phyloP scores from a whole-genome alignment of 2,797 vertebrate genomes.

The Fratercula arctica region DNA sequence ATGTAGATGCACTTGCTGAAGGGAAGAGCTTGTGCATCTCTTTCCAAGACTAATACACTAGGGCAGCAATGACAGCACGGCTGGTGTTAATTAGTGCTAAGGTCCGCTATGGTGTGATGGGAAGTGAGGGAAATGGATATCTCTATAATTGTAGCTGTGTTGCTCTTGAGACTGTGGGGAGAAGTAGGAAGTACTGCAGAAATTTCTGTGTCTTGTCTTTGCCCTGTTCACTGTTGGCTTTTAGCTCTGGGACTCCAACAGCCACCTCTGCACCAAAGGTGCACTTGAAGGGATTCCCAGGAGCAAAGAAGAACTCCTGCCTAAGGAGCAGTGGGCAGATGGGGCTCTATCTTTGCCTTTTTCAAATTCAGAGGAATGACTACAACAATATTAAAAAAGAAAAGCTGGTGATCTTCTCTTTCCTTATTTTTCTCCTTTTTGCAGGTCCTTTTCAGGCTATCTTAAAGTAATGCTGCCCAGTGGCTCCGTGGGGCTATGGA shows the following conservation, averaged over 20 bases:
- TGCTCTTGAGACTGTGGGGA: not conserved
- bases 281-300: not conserved
- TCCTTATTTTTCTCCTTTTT: not conserved
- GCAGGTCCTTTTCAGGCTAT: not conserved
- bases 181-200: not conserved
- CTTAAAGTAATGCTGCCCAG: not conserved
- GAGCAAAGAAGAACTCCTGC: not conserved
- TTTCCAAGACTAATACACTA: not conserved
- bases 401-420: not conserved
- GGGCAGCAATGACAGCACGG: not conserved
- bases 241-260: not conserved
- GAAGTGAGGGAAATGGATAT: not conserved
- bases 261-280: not conserved
- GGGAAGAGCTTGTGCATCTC: not conserved
- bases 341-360: not conserved
- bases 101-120: not conserved
- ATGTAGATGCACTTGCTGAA: not conserved
- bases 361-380: not conserved
- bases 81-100: not conserved
- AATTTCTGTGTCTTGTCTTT: slow-evolving; percentile 1
- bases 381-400: not conserved
- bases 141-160: not conserved
- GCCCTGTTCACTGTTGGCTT: not conserved
- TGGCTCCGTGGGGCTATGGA: not conserved
- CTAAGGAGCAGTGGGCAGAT: not conserved